Conservation (phyloP, 2,888 invertebrate species). For the Tiphia femorata region DNA sequence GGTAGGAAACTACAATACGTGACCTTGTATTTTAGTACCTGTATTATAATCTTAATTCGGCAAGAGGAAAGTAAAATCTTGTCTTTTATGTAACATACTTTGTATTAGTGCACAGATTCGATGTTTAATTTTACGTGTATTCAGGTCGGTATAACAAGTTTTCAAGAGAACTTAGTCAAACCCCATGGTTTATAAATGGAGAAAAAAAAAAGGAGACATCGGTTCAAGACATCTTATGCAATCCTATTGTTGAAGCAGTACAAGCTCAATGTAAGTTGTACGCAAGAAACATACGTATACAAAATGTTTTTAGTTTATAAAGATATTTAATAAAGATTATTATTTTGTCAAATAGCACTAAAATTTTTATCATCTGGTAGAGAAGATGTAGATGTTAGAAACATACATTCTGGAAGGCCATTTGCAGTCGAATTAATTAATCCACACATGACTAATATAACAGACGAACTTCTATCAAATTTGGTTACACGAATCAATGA, state of each 20-base stretch:
- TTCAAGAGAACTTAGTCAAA: slow-evolving; percentile 88
- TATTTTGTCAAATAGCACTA: no score
- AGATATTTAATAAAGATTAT: no score
- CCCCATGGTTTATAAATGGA: slow-evolving; percentile 92
- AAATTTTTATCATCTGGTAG: slow-evolving; percentile 93
- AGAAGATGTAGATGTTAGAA: slow-evolving; percentile 97
- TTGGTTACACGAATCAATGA: slow-evolving; percentile 76
- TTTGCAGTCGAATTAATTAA: slow-evolving; percentile 90
- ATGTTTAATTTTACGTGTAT: no score
- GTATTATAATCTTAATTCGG: not conserved
- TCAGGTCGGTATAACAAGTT: slow-evolving; percentile 85
- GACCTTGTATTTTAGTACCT: not conserved
- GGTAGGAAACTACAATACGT: slow-evolving; percentile 63
- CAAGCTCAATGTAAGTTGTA: slow-evolving; percentile 70
- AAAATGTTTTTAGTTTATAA: slow-evolving; percentile 3
- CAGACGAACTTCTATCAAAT: slow-evolving; percentile 69
- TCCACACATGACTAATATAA: slow-evolving; percentile 73
- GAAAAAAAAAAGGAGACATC: slow-evolving; percentile 85
- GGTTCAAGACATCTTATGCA: slow-evolving; percentile 89
- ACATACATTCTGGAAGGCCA: slow-evolving; percentile 91
- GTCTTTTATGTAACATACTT: slow-evolving; percentile 4
- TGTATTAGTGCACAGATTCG: slow-evolving; percentile 13
- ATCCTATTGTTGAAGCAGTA: slow-evolving; percentile 74
- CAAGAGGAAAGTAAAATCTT: not conserved
- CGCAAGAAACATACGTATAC: not conserved